A percentile compares a stretch with the other conserved stretches of the same genome.
Conservation (phyloP, 2,888 invertebrate species). For the Apodemia mormo region DNA sequence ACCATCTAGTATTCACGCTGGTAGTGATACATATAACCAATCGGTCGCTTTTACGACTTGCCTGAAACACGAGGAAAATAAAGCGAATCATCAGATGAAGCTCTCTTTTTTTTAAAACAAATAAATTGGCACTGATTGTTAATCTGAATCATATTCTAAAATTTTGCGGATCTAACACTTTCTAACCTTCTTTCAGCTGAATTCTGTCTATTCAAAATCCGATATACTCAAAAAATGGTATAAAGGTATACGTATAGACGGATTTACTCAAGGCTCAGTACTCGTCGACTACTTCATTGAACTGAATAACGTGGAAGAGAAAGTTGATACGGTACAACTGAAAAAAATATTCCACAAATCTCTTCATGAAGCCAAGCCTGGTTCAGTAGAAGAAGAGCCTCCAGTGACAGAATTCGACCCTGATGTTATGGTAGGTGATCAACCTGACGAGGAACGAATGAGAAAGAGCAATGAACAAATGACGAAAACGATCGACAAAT, state of each 20-base stretch:
- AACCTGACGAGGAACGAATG: constrained; percentile 73
- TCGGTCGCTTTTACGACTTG: too few relatives aligned
- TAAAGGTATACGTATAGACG: constrained; percentile 92
- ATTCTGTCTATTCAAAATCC: constrained; percentile 90
- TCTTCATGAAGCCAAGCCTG: constrained; percentile 76
- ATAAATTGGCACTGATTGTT: too few relatives aligned
- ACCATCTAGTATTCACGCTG: too few relatives aligned
- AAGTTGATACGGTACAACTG: constrained; percentile 87
- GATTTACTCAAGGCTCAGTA: constrained; percentile 93
- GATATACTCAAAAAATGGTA: constrained; percentile 90
- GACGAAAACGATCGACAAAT: constrained; percentile 78
- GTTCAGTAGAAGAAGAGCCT: constrained; percentile 61
- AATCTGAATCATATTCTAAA: background rate
- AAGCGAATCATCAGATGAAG: too few relatives aligned
- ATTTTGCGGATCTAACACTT: background rate
- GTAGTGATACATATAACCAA: too few relatives aligned
- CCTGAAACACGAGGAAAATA: too few relatives aligned
- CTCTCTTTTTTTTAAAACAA: too few relatives aligned
- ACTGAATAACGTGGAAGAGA: constrained; percentile 87
- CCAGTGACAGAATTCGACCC: constrained; percentile 57
- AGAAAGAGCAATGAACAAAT: constrained; percentile 72
- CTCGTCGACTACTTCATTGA: constrained; percentile 94
- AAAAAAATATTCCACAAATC: constrained; percentile 86
- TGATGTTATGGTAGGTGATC: constrained; percentile 72
- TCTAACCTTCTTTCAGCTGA: constrained; percentile 83